Conservation (phyloP, 2,797 vertebrate genomes). For the Pangasius krempfi region DNA sequence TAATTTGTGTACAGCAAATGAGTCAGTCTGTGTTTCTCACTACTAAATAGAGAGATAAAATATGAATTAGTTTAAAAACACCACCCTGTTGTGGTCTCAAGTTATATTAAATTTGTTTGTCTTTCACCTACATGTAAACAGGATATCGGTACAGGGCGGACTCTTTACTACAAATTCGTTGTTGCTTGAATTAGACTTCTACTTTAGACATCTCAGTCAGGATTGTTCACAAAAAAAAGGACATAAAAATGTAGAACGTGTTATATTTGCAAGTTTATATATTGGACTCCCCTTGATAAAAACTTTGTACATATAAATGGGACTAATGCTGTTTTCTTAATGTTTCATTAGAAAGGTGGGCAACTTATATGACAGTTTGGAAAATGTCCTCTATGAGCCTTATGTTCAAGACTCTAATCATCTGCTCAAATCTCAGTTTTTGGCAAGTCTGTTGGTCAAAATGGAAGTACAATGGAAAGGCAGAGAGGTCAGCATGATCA, state of each 20-base stretch:
- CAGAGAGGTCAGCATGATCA: not conserved
- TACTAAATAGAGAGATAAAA: not conserved
- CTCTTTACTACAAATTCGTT: not conserved
- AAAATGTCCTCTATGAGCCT: not conserved
- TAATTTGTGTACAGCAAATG: not conserved
- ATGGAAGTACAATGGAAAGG: not conserved
- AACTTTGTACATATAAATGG: not conserved
- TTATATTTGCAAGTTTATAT: not conserved
- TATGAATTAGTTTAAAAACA: not conserved
- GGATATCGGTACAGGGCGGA: not conserved
- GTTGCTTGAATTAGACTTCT: not conserved
- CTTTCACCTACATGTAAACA: not conserved
- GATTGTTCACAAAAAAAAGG: not conserved
- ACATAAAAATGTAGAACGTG: not conserved
- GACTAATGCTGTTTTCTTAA: not conserved
- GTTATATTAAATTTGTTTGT: not conserved
- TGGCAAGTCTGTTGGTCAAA: not conserved
- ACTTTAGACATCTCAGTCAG: not conserved
- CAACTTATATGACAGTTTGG: not conserved
- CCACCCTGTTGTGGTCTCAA: not conserved
- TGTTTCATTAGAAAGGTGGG: not conserved
- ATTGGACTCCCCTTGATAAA: not conserved
- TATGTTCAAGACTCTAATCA: not conserved
- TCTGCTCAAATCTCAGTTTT: not conserved
- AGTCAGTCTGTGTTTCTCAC: not conserved